Evolutionary conservation across 2,797 vertebrate species (phyloP), one percentile per base, ranked within the genome.

Genomic region (Cottoperca gobio): DNA sequence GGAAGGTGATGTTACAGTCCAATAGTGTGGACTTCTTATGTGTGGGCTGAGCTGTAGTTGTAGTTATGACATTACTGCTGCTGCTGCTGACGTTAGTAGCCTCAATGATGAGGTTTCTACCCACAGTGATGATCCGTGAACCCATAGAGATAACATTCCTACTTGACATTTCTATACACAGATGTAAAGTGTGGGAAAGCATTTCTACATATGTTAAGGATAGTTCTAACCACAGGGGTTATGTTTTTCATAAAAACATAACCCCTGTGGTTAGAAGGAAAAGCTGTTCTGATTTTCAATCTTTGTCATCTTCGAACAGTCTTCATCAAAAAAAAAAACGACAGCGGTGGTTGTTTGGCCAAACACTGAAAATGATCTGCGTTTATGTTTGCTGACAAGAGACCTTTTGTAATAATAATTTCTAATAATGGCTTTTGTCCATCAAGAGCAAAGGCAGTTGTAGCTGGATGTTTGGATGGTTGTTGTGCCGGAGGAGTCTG

Each of bases 31-130:
- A 43, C n/a, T 12, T 59, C 35, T 82, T 5, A 0, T 39, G 57
- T 60, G 78, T 76, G 53, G 71, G 61, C 42, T 64, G 0, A 8
- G 63, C 43, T 59, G 66, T 16, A 71, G 57, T 31, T 43, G 55
- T 57, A 40, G 12, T 71, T 11, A 73, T 40, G 54, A 54, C 53
- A 48, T 52, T 39, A 57, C 8, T 42, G 43, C 50, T 28, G 0
- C 12, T 37, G 52, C 37, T 63, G 23, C 66, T 49, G 43, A 53
- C 0, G 13, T 42, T 17, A 37, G 26, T 16, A 14, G 13, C 4
- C 6, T 13, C n/a, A 39, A 11, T 11, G 66, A 73, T 19, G 57
- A 67, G 23, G 42, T 48, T 26, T 42, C 17, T 39, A 48, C 45
- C 35, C 45, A 60, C 12, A 24, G 24, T 17, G 16, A 57, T 46